These are phyloP conservation scores for Unio pictorum DNA, from an alignment of 2,888 invertebrate species.

Conservation along the genomic window DNA sequence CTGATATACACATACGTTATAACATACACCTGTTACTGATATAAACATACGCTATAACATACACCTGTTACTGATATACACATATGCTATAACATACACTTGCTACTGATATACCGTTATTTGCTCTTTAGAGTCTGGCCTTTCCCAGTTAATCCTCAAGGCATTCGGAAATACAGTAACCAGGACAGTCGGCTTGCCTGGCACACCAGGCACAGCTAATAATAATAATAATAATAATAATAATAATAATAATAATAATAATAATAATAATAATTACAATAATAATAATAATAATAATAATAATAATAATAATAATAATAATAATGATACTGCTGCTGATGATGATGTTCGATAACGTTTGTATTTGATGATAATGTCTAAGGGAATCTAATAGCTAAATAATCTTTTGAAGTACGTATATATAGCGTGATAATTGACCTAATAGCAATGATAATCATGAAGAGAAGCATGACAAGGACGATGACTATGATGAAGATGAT, in stretches of 20 bases:
- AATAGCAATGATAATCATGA: background rate
- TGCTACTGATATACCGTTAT: conserved; percentile 11
- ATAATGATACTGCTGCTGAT: background rate
- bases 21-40: too few relatives aligned
- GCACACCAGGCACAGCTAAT: conserved; percentile 12
- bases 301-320: conserved; percentile 1
- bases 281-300: conserved; percentile 3
- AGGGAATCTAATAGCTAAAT: too few relatives aligned
- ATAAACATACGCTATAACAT: too few relatives aligned
- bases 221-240: conserved; percentile 3
- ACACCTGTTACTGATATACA: background rate
- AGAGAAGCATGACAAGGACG: background rate
- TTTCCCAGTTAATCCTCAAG: conserved; percentile 25
- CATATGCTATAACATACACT: too few relatives aligned
- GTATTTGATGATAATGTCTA: too few relatives aligned
- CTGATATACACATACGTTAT: too few relatives aligned
- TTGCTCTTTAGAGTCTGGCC: conserved; percentile 18
- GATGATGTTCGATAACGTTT: too few relatives aligned
- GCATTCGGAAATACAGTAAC: conserved; percentile 24
- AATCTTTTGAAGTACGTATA: too few relatives aligned
- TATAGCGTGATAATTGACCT: too few relatives aligned
- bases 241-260: conserved; percentile 1
- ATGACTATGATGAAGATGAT: background rate
- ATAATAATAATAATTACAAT: too few relatives aligned
- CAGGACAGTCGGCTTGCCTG: conserved; percentile 19